These are phyloP conservation scores for Drosophila atripex DNA, from an alignment of 2,888 invertebrate genomes.

Conservation along the genomic window DNA sequence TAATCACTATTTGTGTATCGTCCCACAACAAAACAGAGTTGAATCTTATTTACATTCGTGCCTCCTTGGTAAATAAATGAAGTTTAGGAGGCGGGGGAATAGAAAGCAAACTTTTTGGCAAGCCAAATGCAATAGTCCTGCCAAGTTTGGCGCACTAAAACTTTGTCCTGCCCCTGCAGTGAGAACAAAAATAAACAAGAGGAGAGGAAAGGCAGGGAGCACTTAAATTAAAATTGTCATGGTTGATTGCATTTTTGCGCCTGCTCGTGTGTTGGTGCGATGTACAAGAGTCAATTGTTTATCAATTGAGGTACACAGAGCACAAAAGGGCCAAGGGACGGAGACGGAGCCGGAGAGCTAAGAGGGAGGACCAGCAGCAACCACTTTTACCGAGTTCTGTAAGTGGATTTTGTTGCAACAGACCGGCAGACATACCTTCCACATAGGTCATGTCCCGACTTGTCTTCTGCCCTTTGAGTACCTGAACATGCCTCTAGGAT, in stretches of 20 bases:
- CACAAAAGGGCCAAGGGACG: not conserved
- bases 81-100: not conserved
- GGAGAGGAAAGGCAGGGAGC: slow-evolving; percentile 9
- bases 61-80: slow-evolving; percentile 12
- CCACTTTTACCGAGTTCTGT: slow-evolving; percentile 39
- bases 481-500: slow-evolving; percentile 27
- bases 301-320: slow-evolving; percentile 57
- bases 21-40: slow-evolving; percentile 27
- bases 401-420: slow-evolving; percentile 45
- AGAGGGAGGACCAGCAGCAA: slow-evolving; percentile 17
- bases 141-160: slow-evolving; percentile 39
- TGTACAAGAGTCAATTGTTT: slow-evolving; percentile 70
- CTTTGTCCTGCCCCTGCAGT: slow-evolving; percentile 21
- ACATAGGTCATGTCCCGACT: slow-evolving; percentile 61
- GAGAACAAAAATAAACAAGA: not conserved
- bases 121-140: slow-evolving; percentile 26
- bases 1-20: slow-evolving; percentile 15
- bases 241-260: slow-evolving; percentile 68
- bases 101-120: slow-evolving; percentile 40
- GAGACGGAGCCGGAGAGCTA: no score
- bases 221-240: slow-evolving; percentile 51
- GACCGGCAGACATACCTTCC: slow-evolving; percentile 45
- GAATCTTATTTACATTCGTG: slow-evolving; percentile 37
- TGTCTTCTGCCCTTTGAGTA: slow-evolving; percentile 35
- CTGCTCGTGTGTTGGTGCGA: not conserved